Base-by-base conservation (phyloP, 2,113 vertebrate species). In the Rhinichthys klamathensis region DNA sequence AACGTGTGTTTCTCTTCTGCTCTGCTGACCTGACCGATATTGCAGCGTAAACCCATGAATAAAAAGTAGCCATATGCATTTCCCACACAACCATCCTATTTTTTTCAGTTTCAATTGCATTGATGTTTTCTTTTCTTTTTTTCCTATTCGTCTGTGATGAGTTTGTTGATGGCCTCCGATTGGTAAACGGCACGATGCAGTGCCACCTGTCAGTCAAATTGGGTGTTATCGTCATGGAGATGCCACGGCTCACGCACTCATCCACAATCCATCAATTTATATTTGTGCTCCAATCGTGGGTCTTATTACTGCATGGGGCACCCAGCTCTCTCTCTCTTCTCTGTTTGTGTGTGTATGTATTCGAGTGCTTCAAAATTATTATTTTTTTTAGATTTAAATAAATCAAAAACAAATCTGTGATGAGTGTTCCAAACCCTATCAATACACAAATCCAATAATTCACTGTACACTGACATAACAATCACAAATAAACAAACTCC, bases 41-140 rank as follows among this genome's bases (percentile, higher is more conserved):
- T 90, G 44, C 70, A 54, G 61, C 15, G 30, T 80, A 86, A 78
- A 84, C 27, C 84, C 84, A 84, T 88, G 84, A 89, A 89, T 85
- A 88, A 85, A 77, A 80, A 88, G 77, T 74, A 82, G 67, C 84
- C 70, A 82, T 80, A 78, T 60, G 75, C 84, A 86, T 76, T 60
- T 35, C 49, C 15, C 51, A 11, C 84, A 35, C 60, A 58, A 30
- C 61, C 30, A 60, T 83, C 72, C 25, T 56, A 38, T 67, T 49
- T 60, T 84, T 78, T 15, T 11, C 27, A 32, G 54, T 61, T 72
- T n/a, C 67, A 87, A 79, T 83, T 60, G 83, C 74, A 72, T 38
- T 80, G 67, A 80, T 70, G 63, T 80, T 65, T 38, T 69, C 51
- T 82, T 72, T 82, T 61, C 79, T 54, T 46, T 80, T 79, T 87